Evolutionary conservation across 2,797 vertebrate species (phyloP).

Genomic region (Novumbra hubbsi): DNA sequence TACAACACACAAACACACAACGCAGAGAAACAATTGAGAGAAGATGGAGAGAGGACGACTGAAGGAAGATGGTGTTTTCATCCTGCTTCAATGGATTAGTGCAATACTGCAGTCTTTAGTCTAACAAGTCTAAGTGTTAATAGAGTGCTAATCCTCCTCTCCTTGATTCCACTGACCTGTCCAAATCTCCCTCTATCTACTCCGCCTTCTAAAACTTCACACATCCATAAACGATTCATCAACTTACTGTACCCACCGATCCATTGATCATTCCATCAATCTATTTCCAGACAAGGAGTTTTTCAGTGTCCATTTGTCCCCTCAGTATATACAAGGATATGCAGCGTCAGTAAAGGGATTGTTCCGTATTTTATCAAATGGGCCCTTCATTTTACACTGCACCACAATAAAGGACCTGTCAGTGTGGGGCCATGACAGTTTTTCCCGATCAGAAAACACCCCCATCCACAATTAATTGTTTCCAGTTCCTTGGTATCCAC

Average conservation of each 20-base stretch:
- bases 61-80: neutral
- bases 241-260: neutral
- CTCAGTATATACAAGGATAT: neutral
- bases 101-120: neutral
- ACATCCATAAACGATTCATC: neutral
- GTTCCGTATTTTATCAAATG: too few species aligned
- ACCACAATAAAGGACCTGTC: too few species aligned
- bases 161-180: slow-evolving; percentile 3
- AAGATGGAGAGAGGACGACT: neutral
- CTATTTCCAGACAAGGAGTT: neutral
- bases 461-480: too few species aligned
- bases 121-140: neutral
- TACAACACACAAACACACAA: slow-evolving; percentile 1
- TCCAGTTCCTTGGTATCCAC: too few species aligned
- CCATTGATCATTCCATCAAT: neutral
- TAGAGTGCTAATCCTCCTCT: neutral
- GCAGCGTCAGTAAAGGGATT: neutral
- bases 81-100: neutral
- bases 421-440: too few species aligned
- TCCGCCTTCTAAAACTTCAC: neutral
- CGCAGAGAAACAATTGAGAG: neutral
- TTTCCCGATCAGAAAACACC: too few species aligned
- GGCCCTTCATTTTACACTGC: too few species aligned
- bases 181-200: neutral
- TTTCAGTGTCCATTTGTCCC: neutral